Percentiles rank a stretch among this genome's conserved stretches.
Evolutionary conservation across 2,113 vertebrate genomes (phyloP).

Genomic region (Sinocyclocheilus rhinocerous): DNA sequence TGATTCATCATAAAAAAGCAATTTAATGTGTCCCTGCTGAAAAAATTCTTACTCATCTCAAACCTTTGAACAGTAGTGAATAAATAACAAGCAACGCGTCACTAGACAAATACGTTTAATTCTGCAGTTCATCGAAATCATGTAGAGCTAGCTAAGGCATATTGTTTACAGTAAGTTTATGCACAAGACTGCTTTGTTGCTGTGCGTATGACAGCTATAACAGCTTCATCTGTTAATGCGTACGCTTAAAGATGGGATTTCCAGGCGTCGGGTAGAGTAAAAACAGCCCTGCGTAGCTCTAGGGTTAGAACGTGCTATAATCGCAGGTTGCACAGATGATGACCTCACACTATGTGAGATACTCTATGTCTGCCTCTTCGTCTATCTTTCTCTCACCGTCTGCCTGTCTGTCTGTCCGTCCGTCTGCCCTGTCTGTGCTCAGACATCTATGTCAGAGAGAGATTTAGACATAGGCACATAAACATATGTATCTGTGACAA

Average conservation of each 20-base stretch:
- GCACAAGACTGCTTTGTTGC: constrained; percentile 6
- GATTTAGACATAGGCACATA: constrained; percentile 71
- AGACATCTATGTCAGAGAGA: constrained; percentile 63
- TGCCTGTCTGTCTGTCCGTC: constrained; percentile 56
- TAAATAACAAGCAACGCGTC: not conserved
- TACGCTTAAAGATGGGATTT: constrained; percentile 43
- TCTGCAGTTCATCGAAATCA: not conserved
- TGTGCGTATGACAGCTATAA: constrained; percentile 3
- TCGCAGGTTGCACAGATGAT: constrained; percentile 70
- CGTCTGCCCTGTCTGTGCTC: constrained; percentile 42
- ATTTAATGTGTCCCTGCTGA: not conserved
- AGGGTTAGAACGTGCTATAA: constrained; percentile 66
- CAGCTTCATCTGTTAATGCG: constrained; percentile 52
- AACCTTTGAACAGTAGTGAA: not conserved
- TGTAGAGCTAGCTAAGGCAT: not conserved
- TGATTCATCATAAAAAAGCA: not conserved
- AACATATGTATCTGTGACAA: constrained; percentile 72
- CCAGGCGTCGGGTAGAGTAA: constrained; percentile 25
- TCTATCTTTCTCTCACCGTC: constrained; percentile 60
- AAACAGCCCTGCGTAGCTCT: constrained; percentile 41
- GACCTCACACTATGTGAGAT: constrained; percentile 68
- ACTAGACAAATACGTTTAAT: not conserved
- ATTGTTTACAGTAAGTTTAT: constrained; percentile 7
- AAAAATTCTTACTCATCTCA: not conserved
- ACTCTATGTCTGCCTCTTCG: constrained; percentile 67